phyloP scores from a whole-genome alignment of 2,113 vertebrate species.

The Pluvialis apricaria region DNA sequence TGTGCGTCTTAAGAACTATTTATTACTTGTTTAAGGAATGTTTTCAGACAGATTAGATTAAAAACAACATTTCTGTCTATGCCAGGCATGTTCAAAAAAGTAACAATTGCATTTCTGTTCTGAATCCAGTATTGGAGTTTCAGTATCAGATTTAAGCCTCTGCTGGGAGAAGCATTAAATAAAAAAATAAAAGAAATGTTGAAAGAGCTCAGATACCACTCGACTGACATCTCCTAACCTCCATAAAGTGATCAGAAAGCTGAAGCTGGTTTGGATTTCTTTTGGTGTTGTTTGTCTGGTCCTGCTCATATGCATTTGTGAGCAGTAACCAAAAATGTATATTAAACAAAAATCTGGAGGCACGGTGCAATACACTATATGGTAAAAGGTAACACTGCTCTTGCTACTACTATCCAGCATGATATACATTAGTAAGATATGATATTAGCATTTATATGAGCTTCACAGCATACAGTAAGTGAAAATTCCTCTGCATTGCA shows the following conservation, averaged over 20 bases:
- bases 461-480: not conserved
- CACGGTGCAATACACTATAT: not conserved
- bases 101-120: not conserved
- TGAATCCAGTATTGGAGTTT: not conserved
- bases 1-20: not conserved
- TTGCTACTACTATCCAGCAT: not conserved
- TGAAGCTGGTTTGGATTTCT: not conserved
- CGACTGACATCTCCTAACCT: not conserved
- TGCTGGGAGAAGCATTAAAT: not conserved
- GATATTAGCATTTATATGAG: not conserved
- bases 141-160: not conserved
- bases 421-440: not conserved
- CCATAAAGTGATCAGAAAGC: not conserved
- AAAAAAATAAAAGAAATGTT: not conserved
- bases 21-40: constrained; percentile 1
- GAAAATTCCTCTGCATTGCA: not conserved
- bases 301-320: not conserved
- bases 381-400: not conserved
- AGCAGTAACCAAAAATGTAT: not conserved
- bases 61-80: not conserved
- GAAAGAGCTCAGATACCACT: not conserved
- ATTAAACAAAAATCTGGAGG: not conserved
- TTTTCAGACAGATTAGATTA: not conserved
- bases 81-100: not conserved
- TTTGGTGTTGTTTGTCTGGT: not conserved